Evolutionary conservation across 2,113 vertebrate genomes (phyloP).

Genomic region (Solea solea): DNA sequence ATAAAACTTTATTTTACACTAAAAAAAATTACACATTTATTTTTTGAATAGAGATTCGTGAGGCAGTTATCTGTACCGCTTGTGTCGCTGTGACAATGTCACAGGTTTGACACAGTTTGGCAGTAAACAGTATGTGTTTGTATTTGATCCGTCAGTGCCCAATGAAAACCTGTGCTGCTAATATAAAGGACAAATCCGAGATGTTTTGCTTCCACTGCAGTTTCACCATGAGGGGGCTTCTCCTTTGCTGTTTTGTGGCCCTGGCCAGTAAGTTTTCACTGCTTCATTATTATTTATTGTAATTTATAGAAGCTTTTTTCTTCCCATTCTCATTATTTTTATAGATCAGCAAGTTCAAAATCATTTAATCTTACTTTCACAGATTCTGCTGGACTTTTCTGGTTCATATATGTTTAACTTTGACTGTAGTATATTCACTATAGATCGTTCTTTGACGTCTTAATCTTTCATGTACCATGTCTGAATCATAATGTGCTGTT

Average conservation of each 20-base stretch:
- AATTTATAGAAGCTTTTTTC: neutral
- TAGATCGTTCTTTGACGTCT: no score
- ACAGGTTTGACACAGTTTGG: slow-evolving; percentile 50
- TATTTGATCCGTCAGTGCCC: slow-evolving; percentile 2
- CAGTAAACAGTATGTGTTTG: slow-evolving; percentile 27
- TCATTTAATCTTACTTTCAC: no score
- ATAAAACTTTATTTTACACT: neutral
- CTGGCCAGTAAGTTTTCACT: slow-evolving; percentile 71
- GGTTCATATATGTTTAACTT: no score
- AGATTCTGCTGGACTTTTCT: no score
- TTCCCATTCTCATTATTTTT: no score
- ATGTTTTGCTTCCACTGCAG: slow-evolving; percentile 18
- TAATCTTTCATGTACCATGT: no score
- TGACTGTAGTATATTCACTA: no score
- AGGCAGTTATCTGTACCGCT: slow-evolving; percentile 1
- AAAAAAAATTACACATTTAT: neutral
- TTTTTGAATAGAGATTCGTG: neutral
- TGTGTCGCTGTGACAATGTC: slow-evolving; percentile 72
- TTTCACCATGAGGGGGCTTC: slow-evolving; percentile 67
- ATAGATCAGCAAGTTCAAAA: no score
- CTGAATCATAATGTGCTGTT: no score
- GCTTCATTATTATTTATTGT: neutral
- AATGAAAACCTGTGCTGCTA: slow-evolving; percentile 8
- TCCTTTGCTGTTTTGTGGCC: slow-evolving; percentile 75
- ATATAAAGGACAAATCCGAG: slow-evolving; percentile 57